Conservation (phyloP, 2,797 vertebrate genomes). For the Rhinogobio ventralis region DNA sequence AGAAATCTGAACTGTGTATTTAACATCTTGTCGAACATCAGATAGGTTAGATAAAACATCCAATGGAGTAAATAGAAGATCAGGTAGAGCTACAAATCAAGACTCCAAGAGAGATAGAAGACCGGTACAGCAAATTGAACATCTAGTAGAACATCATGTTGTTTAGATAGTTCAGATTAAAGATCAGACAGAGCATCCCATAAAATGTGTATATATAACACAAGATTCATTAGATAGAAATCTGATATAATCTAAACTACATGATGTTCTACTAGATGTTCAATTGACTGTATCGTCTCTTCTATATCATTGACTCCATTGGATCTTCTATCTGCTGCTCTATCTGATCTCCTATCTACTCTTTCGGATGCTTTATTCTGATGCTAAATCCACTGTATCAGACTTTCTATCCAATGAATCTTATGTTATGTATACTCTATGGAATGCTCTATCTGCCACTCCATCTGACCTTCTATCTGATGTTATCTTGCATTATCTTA, state of each 20-base stretch:
- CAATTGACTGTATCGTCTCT: not conserved
- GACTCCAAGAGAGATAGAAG: too few species aligned
- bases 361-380: not conserved
- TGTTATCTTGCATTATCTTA: constrained; percentile 31
- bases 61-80: too few species aligned
- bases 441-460: not conserved
- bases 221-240: too few species aligned
- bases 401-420: not conserved
- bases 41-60: too few species aligned
- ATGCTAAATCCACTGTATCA: not conserved
- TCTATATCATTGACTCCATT: not conserved
- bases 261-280: not conserved
- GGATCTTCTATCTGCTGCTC: not conserved
- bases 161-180: too few species aligned
- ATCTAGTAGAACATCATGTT: too few species aligned
- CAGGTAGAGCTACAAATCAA: too few species aligned
- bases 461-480: not conserved
- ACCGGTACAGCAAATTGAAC: too few species aligned
- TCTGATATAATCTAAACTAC: not conserved
- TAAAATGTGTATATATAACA: too few species aligned
- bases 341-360: not conserved
- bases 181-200: too few species aligned
- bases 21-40: too few species aligned
- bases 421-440: not conserved
- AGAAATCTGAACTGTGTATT: too few species aligned